Evolutionary conservation across 2,797 vertebrate genomes (phyloP), one percentile per base, ranked within the genome.

Genomic region (Cheirogaleus major): DNA sequence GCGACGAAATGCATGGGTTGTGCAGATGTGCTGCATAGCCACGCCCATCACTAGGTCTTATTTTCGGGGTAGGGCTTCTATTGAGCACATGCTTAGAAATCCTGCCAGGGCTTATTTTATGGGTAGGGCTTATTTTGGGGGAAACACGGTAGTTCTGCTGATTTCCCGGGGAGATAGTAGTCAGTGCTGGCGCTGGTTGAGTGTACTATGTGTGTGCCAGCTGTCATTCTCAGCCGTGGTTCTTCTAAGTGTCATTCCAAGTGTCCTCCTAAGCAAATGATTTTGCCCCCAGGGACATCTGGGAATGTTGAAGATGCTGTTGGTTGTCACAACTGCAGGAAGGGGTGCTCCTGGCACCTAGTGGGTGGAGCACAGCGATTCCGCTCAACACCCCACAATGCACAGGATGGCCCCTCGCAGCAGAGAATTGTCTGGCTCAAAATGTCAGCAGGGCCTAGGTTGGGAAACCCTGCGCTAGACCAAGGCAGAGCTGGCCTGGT

Each of bases 361-460:
- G 38, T 3, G 41, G 73, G 41, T 20, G 25, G 55, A 55, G 81
- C 52, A 55, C 41, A 27, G 79, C 12, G 7, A 1, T 25, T 52
- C 63, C 13, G n/a, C 35, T 72, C 30, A n/a, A 7, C 2, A 50
- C 2, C 65, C 43, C 12, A 6, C 48, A 11, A 30, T 17, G 35
- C 45, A 30, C 48, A 17, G 41, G 59, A 12, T 10, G 0, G 25
- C 2, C 75, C 38, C n/a, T 30, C 52, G 35, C 30, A 1, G 15
- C 13, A 6, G 5, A 82, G 38, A 55, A 10, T 15, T 27, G n/a
- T 25, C 48, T 10, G 22, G 18, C 38, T 75, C 43, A 12, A 6
- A 43, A 25, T 7, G 22, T 59, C 57, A 35, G 0, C 4, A 18
- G n/a, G 17, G 27, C 22, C 9, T 10, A 0, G n/a, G 4, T 4